phyloP scores from a whole-genome alignment of 1,140 invertebrate genomes.

The Drosophila gunungcola region DNA sequence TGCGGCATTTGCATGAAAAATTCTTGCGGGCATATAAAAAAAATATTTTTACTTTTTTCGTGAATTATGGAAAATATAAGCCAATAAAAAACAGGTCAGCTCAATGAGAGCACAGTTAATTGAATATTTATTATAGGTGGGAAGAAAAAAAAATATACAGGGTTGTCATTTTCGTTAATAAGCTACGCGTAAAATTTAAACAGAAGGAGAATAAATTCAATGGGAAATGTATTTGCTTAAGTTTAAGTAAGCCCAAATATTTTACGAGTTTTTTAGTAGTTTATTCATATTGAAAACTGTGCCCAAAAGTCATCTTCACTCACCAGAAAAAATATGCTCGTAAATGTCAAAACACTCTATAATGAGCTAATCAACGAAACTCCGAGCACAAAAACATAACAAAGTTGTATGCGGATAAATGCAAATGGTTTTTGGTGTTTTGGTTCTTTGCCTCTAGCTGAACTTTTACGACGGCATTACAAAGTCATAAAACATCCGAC shows the following conservation, averaged over 20 bases:
- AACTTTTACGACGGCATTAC: conserved; percentile 62
- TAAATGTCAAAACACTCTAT: conserved; percentile 56
- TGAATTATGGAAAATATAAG: conserved; percentile 14
- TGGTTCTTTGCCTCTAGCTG: conserved; percentile 21
- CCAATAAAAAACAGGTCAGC: neutral
- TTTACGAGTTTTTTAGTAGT: conserved; percentile 4
- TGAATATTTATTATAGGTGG: neutral
- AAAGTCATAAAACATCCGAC: conserved; percentile 47
- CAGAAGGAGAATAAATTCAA: neutral
- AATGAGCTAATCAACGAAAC: conserved; percentile 60
- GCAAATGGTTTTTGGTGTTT: conserved; percentile 34
- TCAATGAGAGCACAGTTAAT: neutral
- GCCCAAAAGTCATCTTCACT: conserved; percentile 15
- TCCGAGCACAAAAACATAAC: conserved; percentile 16
- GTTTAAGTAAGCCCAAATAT: neutral
- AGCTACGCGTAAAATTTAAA: neutral
- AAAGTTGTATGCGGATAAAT: conserved; percentile 43
- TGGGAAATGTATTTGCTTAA: neutral
- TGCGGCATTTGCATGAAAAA: conserved; percentile 7
- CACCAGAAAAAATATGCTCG: conserved; percentile 45
- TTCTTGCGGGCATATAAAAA: neutral
- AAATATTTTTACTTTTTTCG: neutral
- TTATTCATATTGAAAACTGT: conserved; percentile 37
- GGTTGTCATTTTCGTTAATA: neutral
- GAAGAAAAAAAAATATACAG: neutral